Base-by-base conservation (phyloP, 2,888 invertebrate genomes). In the Cremastinae sp. region DNA sequence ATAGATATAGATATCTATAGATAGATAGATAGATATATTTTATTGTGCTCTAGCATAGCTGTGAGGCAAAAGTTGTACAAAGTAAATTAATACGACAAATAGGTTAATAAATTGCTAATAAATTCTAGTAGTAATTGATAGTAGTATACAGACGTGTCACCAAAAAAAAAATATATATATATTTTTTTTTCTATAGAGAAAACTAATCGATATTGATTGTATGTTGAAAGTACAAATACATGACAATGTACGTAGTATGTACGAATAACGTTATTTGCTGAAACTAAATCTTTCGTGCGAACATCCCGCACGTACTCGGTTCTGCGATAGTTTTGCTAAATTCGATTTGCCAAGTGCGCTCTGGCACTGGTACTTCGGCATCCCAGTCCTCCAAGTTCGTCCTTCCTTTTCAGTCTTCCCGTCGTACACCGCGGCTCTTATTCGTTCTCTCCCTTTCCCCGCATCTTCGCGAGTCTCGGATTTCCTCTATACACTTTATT, bases 251-350 rank as follows among this genome's bases (percentile, higher is more conserved):
- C 9, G 41, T 5, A 3, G 36, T 43, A 14, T 51, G 28, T 20
- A 56, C 28, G 47, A 56, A 14, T 12, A 34, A 49, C 38, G 68
- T 56, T 72, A 79, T 81, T 79, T 78, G 75, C 71, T 58, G 75
- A 80, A 82, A 81, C 79, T 84, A 84, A 83, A 83, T 86, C 83
- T 82, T 80, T 78, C 79, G 64, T 78, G 70, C 79, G 75, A 74
- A 75, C 75, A 77, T 77, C 75, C 75, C 78, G 79, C 79, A 70
- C 78, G 78, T 76, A 79, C 78, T 8, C 79, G 76, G 69, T 70
- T 74, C 61, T 64, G 75, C 79, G 80, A 80, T 82, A 82, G 83
- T 84, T 83, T 84, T 80, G 82, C 79, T 80, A 84, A 84, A 86
- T 85, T 86, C 85, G 84, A 86, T 86, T 86, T 85, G 64, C 82